Evolutionary conservation across 2,113 vertebrate species (phyloP).

Genomic region (Hyla sarda): DNA sequence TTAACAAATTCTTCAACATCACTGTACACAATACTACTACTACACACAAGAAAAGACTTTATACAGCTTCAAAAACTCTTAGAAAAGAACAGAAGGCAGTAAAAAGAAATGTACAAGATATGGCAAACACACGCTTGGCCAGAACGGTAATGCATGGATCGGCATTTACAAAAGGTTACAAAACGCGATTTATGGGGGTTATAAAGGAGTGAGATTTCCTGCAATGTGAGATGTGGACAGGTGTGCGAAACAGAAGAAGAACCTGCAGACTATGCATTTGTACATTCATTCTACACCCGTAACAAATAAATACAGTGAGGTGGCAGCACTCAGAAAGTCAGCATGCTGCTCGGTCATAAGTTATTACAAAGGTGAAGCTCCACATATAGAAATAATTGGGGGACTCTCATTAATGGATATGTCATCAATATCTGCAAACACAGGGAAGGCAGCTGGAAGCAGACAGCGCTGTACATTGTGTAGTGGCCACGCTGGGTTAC

Average conservation of each 20-base stretch:
- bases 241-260: neutral
- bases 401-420: too few relatives aligned
- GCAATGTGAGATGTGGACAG: constrained; percentile 1
- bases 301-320: neutral
- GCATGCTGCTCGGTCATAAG: neutral
- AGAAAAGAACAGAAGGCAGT: constrained; percentile 24
- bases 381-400: too few relatives aligned
- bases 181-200: neutral
- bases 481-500: too few relatives aligned
- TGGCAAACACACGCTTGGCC: neutral
- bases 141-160: neutral
- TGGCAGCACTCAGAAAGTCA: neutral
- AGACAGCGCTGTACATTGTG: too few relatives aligned
- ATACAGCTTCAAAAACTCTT: constrained; percentile 36
- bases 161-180: neutral
- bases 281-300: neutral
- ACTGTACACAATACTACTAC: constrained; percentile 53
- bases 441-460: too few relatives aligned
- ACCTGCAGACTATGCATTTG: neutral
- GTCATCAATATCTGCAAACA: too few relatives aligned
- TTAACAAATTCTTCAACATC: constrained; percentile 37
- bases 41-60: constrained; percentile 31
- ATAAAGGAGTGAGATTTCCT: neutral
- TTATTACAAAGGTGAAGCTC: neutral
- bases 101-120: constrained; percentile 28